These are phyloP conservation scores for Stenolophus ochropezus DNA, from an alignment of 2,888 invertebrate species.

Conservation along the genomic window DNA sequence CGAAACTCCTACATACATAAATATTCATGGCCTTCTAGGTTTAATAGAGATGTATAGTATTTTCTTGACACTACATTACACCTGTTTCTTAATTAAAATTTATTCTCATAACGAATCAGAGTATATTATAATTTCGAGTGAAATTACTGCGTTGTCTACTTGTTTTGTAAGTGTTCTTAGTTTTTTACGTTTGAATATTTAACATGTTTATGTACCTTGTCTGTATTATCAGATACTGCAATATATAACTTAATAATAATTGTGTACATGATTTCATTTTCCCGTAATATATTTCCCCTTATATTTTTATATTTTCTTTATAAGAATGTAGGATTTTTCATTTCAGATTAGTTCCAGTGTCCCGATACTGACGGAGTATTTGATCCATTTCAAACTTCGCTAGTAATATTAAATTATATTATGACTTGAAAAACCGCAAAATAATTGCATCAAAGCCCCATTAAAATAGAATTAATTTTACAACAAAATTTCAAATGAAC, in stretches of 20 bases:
- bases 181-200: constrained; percentile 60
- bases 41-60: constrained; percentile 59
- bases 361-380: too few species aligned
- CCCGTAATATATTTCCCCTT: too few species aligned
- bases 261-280: too few species aligned
- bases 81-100: constrained; percentile 50
- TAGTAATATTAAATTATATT: too few species aligned
- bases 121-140: constrained; percentile 43
- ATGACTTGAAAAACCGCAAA: too few species aligned
- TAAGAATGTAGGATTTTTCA: too few species aligned
- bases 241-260: constrained; percentile 59
- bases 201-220: constrained; percentile 59
- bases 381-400: too few species aligned
- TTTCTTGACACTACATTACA: constrained; percentile 53
- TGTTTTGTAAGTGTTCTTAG: constrained; percentile 57
- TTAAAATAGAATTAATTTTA: too few species aligned
- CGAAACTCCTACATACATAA: constrained; percentile 49
- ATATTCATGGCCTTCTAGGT: constrained; percentile 59
- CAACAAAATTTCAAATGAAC: too few species aligned
- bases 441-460: too few species aligned
- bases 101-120: constrained; percentile 37
- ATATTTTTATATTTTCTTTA: too few species aligned
- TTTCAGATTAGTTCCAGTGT: too few species aligned
- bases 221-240: constrained; percentile 59
- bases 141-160: constrained; percentile 49